A percentile compares a stretch with the other conserved stretches of the same genome.
phyloP scores from a whole-genome alignment of 1,140 invertebrate species.

The Conopomorpha cramerella region DNA sequence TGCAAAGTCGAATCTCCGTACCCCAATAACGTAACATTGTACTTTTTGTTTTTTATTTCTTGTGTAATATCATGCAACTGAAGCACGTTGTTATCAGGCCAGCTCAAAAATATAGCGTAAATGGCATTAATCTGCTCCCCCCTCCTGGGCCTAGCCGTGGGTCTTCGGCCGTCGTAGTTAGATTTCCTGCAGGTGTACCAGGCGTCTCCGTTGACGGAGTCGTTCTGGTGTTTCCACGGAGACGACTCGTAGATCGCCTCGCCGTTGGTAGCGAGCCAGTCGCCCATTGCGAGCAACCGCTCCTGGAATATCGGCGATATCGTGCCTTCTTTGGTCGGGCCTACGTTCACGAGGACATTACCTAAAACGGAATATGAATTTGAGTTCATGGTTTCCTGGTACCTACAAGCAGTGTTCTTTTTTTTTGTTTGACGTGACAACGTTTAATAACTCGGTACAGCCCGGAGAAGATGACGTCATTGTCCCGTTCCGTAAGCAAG shows the following conservation, averaged over 20 bases:
- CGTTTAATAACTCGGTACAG: no score
- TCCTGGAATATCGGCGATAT: constrained; percentile 92
- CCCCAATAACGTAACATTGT: constrained; percentile 44
- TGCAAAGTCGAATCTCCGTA: constrained; percentile 22
- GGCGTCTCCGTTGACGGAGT: constrained; percentile 71
- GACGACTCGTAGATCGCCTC: constrained; percentile 85
- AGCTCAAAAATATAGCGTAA: constrained; percentile 71
- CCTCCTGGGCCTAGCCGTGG: constrained; percentile 14
- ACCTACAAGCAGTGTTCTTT: no score
- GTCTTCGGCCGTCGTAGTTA: constrained; percentile 15
- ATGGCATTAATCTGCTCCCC: constrained; percentile 35
- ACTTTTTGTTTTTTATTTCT: constrained; percentile 27
- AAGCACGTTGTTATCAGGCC: constrained; percentile 66
- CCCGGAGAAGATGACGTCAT: no score
- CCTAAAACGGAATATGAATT: no score
- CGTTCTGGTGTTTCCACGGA: constrained; percentile 84
- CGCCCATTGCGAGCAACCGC: constrained; percentile 72
- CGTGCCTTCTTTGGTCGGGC: constrained; percentile 87
- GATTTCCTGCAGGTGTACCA: constrained; percentile 73
- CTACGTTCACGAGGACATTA: constrained; percentile 88
- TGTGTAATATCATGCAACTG: constrained; percentile 42
- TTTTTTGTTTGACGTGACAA: no score
- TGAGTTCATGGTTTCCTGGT: no score
- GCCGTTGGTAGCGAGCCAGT: constrained; percentile 84
- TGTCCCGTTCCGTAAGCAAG: no score